Percentiles rank a stretch among this genome's conserved stretches.
phyloP scores from a whole-genome alignment of 2,113 vertebrate genomes.

The Vombatus ursinus region DNA sequence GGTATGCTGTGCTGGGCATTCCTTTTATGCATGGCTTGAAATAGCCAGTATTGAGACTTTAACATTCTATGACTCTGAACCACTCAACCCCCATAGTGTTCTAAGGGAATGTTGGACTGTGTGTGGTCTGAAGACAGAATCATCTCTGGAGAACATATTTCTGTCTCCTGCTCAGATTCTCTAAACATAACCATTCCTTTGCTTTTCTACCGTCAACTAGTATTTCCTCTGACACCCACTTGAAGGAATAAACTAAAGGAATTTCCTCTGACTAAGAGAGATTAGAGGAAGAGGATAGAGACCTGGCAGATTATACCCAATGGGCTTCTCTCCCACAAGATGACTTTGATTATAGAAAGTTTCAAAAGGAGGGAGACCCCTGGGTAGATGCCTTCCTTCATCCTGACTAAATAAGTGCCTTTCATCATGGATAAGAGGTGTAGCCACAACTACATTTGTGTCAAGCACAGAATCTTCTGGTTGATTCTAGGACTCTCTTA shows the following conservation, averaged over 20 bases:
- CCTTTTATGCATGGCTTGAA: neutral
- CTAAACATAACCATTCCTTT: neutral
- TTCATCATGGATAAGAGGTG: neutral
- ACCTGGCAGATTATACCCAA: neutral
- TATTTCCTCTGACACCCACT: constrained; percentile 1
- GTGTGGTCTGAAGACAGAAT: neutral
- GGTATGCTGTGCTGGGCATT: neutral
- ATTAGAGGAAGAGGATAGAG: neutral
- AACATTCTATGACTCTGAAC: neutral
- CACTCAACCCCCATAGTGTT: neutral
- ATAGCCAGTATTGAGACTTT: neutral
- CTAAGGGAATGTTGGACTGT: neutral
- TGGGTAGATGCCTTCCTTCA: neutral
- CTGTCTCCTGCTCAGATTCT: neutral
- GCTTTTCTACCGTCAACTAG: neutral
- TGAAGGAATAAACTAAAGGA: neutral
- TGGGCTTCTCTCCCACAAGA: neutral
- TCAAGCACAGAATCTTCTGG: neutral
- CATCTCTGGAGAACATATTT: neutral
- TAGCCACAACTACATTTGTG: neutral
- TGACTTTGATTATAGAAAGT: neutral
- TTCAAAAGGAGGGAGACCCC: neutral
- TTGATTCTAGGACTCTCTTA: neutral
- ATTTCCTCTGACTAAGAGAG: neutral
- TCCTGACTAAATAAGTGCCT: neutral